Conservation (phyloP, 2,888 invertebrate species). For the Lepidocyrtinus sp. region DNA sequence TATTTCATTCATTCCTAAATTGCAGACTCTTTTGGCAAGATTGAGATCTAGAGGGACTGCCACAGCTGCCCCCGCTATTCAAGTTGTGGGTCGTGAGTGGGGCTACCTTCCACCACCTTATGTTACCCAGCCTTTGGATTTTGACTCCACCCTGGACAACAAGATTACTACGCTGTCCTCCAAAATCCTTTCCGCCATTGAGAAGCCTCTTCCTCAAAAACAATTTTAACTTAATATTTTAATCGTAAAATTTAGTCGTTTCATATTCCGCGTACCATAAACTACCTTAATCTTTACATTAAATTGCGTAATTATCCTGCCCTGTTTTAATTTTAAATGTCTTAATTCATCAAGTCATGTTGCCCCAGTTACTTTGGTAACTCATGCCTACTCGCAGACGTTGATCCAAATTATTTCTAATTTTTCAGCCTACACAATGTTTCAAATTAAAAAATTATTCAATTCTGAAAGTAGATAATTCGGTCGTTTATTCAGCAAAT, state of each 20-base stretch:
- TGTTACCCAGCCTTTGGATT: too few relatives aligned
- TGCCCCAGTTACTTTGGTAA: too few relatives aligned
- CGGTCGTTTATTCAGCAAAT: too few relatives aligned
- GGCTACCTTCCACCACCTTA: background rate
- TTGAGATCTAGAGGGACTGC: background rate
- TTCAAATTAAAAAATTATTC: too few relatives aligned
- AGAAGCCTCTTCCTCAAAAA: slow-evolving; percentile 24
- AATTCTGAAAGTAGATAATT: too few relatives aligned
- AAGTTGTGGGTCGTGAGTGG: background rate
- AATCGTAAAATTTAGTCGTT: too few relatives aligned
- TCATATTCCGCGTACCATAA: background rate
- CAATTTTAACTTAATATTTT: background rate
- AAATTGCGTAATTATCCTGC: too few relatives aligned
- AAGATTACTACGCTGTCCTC: slow-evolving; percentile 34
- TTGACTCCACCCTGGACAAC: background rate
- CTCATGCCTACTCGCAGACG: too few relatives aligned
- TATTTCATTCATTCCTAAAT: background rate
- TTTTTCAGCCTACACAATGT: too few relatives aligned
- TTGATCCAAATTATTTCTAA: too few relatives aligned
- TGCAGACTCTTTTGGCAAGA: slow-evolving; percentile 17
- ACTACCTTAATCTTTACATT: background rate
- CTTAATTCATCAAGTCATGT: too few relatives aligned
- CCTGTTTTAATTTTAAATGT: too few relatives aligned
- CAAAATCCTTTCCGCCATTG: slow-evolving; percentile 34
- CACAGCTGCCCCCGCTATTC: slow-evolving; percentile 12